Evolutionary conservation across 2,113 vertebrate genomes (phyloP).

Genomic region (Himantopus leucocephalus): DNA sequence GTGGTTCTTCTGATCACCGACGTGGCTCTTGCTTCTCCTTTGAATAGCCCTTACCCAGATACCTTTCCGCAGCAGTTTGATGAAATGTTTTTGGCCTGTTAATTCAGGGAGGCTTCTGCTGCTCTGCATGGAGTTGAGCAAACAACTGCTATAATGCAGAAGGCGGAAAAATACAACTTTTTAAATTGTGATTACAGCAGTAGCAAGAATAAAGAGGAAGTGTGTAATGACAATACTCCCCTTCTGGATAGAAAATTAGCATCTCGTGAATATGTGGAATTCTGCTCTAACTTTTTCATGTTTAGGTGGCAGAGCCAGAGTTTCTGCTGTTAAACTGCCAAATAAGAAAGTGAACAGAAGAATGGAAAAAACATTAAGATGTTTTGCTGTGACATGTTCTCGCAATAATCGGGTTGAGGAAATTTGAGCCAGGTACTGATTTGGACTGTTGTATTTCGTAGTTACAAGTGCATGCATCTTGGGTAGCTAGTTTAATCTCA

Average conservation of each 20-base stretch:
- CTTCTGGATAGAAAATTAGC: neutral
- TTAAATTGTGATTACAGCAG: neutral
- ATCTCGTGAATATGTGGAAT: neutral
- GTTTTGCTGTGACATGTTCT: neutral
- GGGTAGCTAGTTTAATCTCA: neutral
- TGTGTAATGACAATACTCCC: neutral
- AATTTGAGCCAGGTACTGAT: neutral
- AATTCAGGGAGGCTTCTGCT: neutral
- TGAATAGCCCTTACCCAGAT: no score
- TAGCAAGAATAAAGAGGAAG: neutral
- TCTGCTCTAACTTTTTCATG: neutral
- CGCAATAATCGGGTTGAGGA: no score
- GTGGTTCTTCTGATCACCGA: neutral
- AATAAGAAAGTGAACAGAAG: neutral
- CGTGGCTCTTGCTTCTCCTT: neutral
- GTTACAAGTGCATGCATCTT: neutral
- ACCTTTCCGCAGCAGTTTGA: neutral
- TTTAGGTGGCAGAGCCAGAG: neutral
- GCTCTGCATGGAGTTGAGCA: neutral
- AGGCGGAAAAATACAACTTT: neutral
- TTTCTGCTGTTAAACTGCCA: neutral
- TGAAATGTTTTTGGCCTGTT: neutral
- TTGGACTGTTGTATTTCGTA: no score
- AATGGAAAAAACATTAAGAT: neutral
- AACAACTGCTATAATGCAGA: neutral